phyloP scores from a whole-genome alignment of 1,140 invertebrate species.

The Lucilia sericata region DNA sequence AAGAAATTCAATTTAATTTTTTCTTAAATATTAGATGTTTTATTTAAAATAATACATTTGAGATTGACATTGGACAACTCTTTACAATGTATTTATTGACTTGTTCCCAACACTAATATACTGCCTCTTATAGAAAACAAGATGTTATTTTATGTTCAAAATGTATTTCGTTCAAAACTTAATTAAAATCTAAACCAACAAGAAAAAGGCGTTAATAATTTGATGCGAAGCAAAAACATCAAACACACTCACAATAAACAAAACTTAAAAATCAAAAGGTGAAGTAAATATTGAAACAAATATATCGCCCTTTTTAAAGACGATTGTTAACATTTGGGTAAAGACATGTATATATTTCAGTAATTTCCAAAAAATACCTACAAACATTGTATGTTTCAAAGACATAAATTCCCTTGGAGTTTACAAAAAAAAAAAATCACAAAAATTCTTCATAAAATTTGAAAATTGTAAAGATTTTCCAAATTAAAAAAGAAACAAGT shows the following conservation, averaged over 20 bases:
- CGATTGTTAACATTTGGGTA: neutral
- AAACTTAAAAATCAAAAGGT: neutral
- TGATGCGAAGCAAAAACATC: neutral
- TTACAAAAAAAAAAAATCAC: neutral
- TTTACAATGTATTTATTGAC: no score
- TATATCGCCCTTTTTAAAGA: neutral
- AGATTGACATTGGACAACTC: no score
- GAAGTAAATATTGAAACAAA: neutral
- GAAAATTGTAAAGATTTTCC: conserved; percentile 35
- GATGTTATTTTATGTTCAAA: neutral
- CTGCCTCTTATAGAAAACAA: neutral
- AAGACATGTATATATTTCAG: no score
- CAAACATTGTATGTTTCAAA: neutral
- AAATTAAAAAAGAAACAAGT: conserved; percentile 8
- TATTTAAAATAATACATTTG: no score
- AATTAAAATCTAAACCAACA: conserved; percentile 38
- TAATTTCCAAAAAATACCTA: neutral
- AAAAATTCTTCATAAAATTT: conserved; percentile 31
- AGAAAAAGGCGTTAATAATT: conserved; percentile 37
- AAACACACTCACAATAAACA: neutral
- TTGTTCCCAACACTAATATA: neutral
- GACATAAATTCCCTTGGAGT: conserved; percentile 7
- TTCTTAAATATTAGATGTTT: no score
- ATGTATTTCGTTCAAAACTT: neutral
- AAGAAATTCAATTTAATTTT: no score